Evolutionary conservation across 2,888 invertebrate species (phyloP).

Genomic region (Drosophila austrosaltans): DNA sequence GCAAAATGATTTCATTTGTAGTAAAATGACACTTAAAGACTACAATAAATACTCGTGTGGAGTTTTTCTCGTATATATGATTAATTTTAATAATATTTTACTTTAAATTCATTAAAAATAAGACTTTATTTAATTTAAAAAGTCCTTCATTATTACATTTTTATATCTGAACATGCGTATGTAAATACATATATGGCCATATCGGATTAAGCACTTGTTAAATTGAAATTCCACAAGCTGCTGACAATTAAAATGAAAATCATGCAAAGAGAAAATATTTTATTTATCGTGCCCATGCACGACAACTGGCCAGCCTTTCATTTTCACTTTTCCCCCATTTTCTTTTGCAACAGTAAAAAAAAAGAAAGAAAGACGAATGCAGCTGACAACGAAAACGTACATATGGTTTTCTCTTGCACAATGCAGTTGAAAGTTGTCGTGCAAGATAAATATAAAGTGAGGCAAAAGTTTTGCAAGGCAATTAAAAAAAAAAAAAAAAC

Average conservation of each 20-base stretch:
- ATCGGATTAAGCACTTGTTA: slow-evolving; percentile 26
- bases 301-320: slow-evolving; percentile 14
- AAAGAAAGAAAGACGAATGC: slow-evolving; percentile 34
- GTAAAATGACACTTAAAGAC: no score
- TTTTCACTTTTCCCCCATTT: slow-evolving; percentile 24
- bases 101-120: neutral
- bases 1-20: no score
- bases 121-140: neutral
- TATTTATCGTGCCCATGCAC: slow-evolving; percentile 20
- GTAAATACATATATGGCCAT: neutral
- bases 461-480: slow-evolving; percentile 52
- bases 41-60: neutral
- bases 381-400: slow-evolving; percentile 33
- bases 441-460: slow-evolving; percentile 65
- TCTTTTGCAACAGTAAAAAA: slow-evolving; percentile 20
- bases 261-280: slow-evolving; percentile 21
- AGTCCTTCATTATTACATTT: neutral
- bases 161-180: neutral
- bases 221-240: slow-evolving; percentile 34
- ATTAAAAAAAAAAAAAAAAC: slow-evolving; percentile 25
- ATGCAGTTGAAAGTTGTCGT: slow-evolving; percentile 50
- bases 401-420: slow-evolving; percentile 24
- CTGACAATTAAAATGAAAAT: slow-evolving; percentile 43
- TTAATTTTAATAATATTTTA: neutral
- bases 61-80: neutral